These are phyloP conservation scores for Alectoris magna DNA, from an alignment of 2,797 vertebrate species.

Conservation along the genomic window DNA sequence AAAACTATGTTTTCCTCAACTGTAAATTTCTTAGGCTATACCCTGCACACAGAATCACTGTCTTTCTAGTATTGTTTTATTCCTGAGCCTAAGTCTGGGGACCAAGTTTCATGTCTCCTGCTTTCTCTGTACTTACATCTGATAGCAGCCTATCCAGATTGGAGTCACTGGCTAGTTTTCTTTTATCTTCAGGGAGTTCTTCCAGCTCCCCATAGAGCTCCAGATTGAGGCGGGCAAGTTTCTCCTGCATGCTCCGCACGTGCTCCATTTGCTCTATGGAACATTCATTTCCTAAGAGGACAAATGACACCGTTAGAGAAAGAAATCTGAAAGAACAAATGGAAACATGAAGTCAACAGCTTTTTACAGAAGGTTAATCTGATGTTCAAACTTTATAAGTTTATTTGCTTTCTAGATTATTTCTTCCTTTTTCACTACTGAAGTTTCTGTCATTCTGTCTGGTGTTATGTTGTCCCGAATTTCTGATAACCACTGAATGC, in stretches of 20 bases:
- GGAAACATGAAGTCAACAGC: not conserved
- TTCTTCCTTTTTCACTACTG: not conserved
- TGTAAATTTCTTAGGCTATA: not conserved
- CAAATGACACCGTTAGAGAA: not conserved
- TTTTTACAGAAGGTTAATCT: not conserved
- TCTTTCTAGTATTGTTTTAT: rapidly evolving
- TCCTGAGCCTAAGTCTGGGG: not conserved
- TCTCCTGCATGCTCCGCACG: constrained; percentile 98
- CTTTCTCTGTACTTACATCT: constrained; percentile 84
- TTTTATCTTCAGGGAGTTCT: constrained; percentile 93
- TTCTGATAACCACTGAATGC: not conserved
- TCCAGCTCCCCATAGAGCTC: constrained; percentile 95
- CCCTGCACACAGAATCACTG: not conserved
- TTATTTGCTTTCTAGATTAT: not conserved
- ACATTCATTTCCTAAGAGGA: constrained; percentile 91
- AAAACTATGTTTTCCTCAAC: rapidly evolving
- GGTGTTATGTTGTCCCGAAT: not conserved
- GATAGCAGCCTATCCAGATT: constrained; percentile 95
- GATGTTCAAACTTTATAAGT: not conserved
- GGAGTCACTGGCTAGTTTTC: constrained; percentile 88
- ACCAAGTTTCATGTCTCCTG: not conserved
- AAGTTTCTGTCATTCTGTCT: not conserved
- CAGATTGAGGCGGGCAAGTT: constrained; percentile 94
- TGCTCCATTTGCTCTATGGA: constrained; percentile 99
- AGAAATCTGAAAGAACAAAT: not conserved